Evolutionary conservation across 1,140 invertebrate genomes (phyloP), one percentile per base, ranked within the genome.

Genomic region (Brachionus calyciflorus): DNA sequence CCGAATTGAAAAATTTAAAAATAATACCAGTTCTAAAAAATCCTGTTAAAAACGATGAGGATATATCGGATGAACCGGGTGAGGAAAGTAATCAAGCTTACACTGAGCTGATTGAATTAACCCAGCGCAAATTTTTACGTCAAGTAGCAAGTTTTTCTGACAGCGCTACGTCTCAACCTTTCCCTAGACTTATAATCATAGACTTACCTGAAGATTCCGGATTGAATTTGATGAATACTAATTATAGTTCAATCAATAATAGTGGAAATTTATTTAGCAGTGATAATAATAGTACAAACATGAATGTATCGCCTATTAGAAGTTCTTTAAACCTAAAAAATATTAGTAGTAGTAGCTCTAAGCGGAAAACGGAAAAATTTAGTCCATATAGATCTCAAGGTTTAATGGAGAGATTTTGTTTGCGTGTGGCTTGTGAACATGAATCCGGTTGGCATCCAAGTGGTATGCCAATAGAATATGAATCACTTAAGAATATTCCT

Each of bases 111-210:
- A 60, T 78, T 63, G 78, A 80, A 40, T 57, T 80, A 24, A 78
- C 79, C 0, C 79, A 80, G 55, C 60, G 79, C 0, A 80, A 80
- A 26, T 78, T 80, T 44, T 68, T 80, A 40, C 60, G 79, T 12
- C 78, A 79, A 57, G 14, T 79, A 17, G 55, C 46, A 30, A 44
- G 30, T 44, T 79, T 70, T 49, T 60, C 77, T 0, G 78, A 78
- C 30, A 48, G 17, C 24, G 53, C 55, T 12, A 26, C 77, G 12
- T 41, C 33, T 30, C 30, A 21, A 63, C 33, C 46, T 5, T 79
- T 78, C 51, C 79, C 79, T 17, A 28, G 78, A 28, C 33, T 80
- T 19, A 46, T 80, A 30, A 37, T 79, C 21, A n/a, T 80, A 12
- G 79, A 80, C 41, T 77, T 78, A 30, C 69, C 65, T 24, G 49